Evolutionary conservation across 2,113 vertebrate genomes (phyloP).

Genomic region (Turdus rufiventris): DNA sequence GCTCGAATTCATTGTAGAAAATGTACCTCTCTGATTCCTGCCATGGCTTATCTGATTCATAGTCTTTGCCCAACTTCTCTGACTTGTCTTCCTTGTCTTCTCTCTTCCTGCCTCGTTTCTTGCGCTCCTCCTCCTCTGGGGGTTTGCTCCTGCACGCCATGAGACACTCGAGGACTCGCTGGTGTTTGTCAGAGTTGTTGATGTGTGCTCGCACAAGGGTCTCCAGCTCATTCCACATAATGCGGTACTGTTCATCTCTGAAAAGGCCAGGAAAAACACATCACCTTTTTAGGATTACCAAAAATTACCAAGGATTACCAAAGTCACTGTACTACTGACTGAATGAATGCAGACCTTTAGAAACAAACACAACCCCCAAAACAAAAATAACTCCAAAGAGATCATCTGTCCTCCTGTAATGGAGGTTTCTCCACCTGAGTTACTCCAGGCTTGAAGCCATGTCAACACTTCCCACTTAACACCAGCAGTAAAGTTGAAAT

Average conservation of each 20-base stretch:
- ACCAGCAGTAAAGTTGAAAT: neutral
- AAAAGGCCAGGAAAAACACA: neutral
- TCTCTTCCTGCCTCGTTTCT: slow-evolving; percentile 93
- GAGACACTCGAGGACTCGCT: slow-evolving; percentile 92
- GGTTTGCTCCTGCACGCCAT: slow-evolving; percentile 94
- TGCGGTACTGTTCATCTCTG: slow-evolving; percentile 97
- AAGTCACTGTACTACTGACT: neutral
- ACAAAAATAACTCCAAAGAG: neutral
- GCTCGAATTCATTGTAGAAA: neutral
- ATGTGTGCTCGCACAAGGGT: slow-evolving; percentile 92
- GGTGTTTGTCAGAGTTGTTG: slow-evolving; percentile 87
- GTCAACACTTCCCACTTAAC: neutral
- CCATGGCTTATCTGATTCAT: slow-evolving; percentile 88
- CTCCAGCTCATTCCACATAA: slow-evolving; percentile 99
- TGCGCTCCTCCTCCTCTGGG: slow-evolving; percentile 93
- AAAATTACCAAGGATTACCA: too few species aligned
- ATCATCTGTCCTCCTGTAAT: neutral
- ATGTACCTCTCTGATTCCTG: slow-evolving; percentile 88
- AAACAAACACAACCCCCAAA: neutral
- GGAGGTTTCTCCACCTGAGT: neutral
- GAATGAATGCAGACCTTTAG: neutral
- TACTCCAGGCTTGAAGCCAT: neutral
- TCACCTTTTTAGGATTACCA: too few species aligned
- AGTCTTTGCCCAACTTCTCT: slow-evolving; percentile 87
- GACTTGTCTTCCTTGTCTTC: slow-evolving; percentile 93